Evolutionary conservation across 2,797 vertebrate genomes (phyloP).

Genomic region (Picus viridis): DNA sequence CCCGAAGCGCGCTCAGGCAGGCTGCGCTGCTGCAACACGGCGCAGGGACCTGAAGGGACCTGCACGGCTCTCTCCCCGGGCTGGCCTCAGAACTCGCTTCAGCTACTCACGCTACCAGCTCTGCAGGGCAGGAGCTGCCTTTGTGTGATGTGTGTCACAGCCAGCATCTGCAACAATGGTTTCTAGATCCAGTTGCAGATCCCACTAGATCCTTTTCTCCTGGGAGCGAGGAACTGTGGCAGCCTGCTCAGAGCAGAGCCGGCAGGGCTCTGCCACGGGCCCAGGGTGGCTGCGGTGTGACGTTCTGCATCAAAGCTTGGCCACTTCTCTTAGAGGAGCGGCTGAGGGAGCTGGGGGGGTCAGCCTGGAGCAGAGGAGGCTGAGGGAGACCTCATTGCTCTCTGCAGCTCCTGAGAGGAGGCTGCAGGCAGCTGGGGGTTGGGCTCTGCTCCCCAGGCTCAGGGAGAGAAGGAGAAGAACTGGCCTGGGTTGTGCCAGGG

Average conservation of each 20-base stretch:
- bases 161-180: not conserved
- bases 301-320: not conserved
- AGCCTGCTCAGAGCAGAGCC: not conserved
- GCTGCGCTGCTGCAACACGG: not conserved
- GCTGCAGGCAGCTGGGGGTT: no score
- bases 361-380: no score
- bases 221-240: not conserved
- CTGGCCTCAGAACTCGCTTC: not conserved
- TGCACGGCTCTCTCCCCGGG: not conserved
- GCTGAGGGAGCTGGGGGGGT: no score
- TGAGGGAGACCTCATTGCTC: no score
- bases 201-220: not conserved
- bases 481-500: no score
- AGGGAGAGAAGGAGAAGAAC: no score
- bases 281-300: fast-evolving
- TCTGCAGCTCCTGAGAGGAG: no score
- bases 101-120: not conserved
- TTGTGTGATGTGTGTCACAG: not conserved
- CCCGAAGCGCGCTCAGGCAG: slow-evolving; percentile 26
- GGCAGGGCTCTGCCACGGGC: not conserved
- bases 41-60: slow-evolving; percentile 18
- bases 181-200: slow-evolving; percentile 24
- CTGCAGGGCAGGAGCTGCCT: slow-evolving; percentile 18
- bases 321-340: not conserved
- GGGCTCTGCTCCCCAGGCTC: no score